Percentiles rank a stretch among this genome's conserved stretches.
phyloP scores from a whole-genome alignment of 2,113 vertebrate species.

The Syrrhaptes paradoxus region DNA sequence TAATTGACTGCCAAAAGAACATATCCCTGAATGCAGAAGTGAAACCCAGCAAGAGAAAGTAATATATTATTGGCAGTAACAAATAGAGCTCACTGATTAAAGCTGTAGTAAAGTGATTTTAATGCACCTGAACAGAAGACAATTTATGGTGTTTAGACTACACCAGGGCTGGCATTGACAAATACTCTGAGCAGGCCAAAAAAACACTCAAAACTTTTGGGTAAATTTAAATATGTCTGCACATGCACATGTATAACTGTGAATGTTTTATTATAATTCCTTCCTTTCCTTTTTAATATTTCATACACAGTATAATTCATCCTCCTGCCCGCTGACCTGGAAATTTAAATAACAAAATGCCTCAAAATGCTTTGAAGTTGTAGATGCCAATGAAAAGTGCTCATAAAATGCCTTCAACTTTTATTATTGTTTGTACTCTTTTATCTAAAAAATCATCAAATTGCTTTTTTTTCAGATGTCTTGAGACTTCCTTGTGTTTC shows the following conservation, averaged over 20 bases:
- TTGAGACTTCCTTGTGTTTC: slow-evolving; percentile 20
- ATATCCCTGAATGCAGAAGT: neutral
- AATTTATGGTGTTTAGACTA: slow-evolving; percentile 62
- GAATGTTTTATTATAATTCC: neutral
- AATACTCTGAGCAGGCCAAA: neutral
- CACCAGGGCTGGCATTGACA: slow-evolving; percentile 3
- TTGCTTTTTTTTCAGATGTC: slow-evolving; percentile 7
- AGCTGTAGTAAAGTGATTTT: neutral
- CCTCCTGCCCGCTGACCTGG: neutral
- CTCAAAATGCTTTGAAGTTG: slow-evolving; percentile 21
- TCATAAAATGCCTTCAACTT: slow-evolving; percentile 25
- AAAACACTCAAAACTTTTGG: neutral
- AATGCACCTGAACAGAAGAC: slow-evolving; percentile 28
- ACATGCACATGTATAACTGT: neutral
- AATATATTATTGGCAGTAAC: neutral
- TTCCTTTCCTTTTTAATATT: slow-evolving; percentile 27
- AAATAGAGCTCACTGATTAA: neutral
- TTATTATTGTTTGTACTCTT: slow-evolving; percentile 43
- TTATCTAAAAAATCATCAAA: slow-evolving; percentile 39
- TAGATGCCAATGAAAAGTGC: slow-evolving; percentile 12
- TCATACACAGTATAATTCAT: neutral
- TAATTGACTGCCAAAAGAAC: neutral
- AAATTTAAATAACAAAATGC: slow-evolving; percentile 39
- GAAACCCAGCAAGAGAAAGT: neutral
- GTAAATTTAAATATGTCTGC: slow-evolving; percentile 44